Evolutionary conservation across 1,140 invertebrate species (phyloP), one percentile per base, ranked within the genome.

Genomic region (Acromyrmex heyeri): DNA sequence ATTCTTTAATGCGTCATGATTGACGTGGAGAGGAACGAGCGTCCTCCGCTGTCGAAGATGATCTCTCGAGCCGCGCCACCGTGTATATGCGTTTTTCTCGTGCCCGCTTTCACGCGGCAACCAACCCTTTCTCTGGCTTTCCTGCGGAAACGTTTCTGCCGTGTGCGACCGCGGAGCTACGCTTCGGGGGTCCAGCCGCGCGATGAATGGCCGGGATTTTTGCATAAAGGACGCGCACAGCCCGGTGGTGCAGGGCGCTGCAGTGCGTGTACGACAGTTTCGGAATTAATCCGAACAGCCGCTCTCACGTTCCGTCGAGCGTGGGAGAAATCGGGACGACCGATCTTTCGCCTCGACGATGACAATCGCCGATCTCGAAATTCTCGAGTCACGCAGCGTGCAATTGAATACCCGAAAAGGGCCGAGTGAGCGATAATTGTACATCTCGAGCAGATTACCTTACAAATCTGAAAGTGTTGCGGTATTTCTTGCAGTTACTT

Each of bases 161-260:
- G 61, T n/a, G 59, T n/a, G 59, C 34, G 38, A 38, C 30, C 30
- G 50, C 70, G 59, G 61, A 16, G 55, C 57, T 3, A 21, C 12
- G n/a, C 85, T 61, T 62, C n/a, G 34, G 88, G 70, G 67, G 73
- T 70, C 27, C 44, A 14, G 38, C 44, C 44, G 53, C 44, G 75
- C 77, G 10, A 85, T 82, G 89, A 90, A 91, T 90, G 27, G 86
- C 44, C 82, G 67, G 88, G 88, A 88, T 78, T 91, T 88, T 88
- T 91, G 82, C 86, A 91, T 90, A 90, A 91, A 91, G 86, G 86
- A 73, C 62, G 69, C 44, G n/a, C 48, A 53, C 53, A 34, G 50
- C 38, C 83, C 50, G 62, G 57, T 83, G 50, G 21, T 75, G 69
- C 55, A 48, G 65, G 79, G 53, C 38, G 79, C 34, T 59, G 64